Base-by-base conservation (phyloP, 2,888 invertebrate genomes). In the Zhengitettix transpicula region DNA sequence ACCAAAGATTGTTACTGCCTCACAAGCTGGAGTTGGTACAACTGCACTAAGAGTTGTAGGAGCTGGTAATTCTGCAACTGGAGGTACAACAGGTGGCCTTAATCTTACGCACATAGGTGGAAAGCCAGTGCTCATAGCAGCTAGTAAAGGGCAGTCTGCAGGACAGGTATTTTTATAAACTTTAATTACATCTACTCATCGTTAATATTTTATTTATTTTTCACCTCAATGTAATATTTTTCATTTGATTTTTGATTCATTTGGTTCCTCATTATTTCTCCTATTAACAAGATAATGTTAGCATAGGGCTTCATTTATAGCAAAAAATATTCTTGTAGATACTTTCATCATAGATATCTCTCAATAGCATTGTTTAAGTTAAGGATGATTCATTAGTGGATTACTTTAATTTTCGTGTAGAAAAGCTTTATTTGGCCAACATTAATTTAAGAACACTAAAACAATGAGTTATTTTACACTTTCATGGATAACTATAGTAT, bases 81-180 rank as follows among this genome's bases (percentile, higher is more conserved):
- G 47, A 47, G 9, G 47, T 28, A 47, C 61, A 17, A 52, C 62
- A 12, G 62, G 61, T 41, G 62, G 74, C 62, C 66, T 77, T 56
- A 77, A 79, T 67, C 69, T 80, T 60, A 75, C 79, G 1, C 77
- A 78, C 60, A 72, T 80, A 42, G 77, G 76, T 55, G 80, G 80
- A 10, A 80, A 81, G 68, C 79, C 78, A 40, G 75, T 81, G 14
- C 70, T 81, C 56, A 71, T 81, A 55, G n/a, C 47, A 12, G 76
- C 79, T 1, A 76, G 76, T 65, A 73, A 75, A 61, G 11, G 42
- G 57, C 40, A 55, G 9, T 14, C 14, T 41, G 40, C 55, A 44
- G 58, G 61, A 11, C 63, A 65, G 62, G 63, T 64, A 52, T 59
- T 17, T 17, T 51, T 41, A 14, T 14, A 40, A 17, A 41, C 12